Percentiles rank a stretch among this genome's conserved stretches.
Evolutionary conservation across 2,888 invertebrate species (phyloP).

Genomic region (Onchidella celtica): DNA sequence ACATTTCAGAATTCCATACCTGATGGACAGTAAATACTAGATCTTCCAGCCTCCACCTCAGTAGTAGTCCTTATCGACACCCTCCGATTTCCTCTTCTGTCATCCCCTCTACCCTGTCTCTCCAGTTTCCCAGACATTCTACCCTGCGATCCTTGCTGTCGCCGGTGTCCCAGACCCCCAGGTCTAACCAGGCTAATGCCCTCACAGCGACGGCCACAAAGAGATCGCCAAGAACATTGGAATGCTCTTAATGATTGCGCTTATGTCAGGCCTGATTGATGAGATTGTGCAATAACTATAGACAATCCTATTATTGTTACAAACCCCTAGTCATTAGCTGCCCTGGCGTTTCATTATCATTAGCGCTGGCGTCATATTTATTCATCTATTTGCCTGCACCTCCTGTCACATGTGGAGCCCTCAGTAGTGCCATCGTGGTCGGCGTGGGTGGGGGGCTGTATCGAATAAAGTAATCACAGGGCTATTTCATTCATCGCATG

Average conservation of each 20-base stretch:
- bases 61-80: no score
- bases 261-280: conserved; percentile 37
- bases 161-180: background rate
- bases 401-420: background rate
- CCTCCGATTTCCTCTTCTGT: no score
- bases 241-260: conserved; percentile 26
- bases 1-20: no score
- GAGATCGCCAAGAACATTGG: conserved; percentile 16
- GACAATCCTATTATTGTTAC: conserved; percentile 43
- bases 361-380: conserved; percentile 36
- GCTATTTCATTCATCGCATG: no score
- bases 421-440: conserved; percentile 11
- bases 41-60: no score
- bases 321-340: conserved; percentile 32
- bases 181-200: conserved; percentile 12
- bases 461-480: no score
- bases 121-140: no score
- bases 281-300: background rate
- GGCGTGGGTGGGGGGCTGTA: no score
- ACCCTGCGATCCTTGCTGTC: no score
- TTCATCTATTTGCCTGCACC: conserved; percentile 32
- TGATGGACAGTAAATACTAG: no score
- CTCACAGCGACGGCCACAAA: background rate
- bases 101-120: background rate
- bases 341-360: conserved; percentile 35